Evolutionary conservation across 2,888 invertebrate genomes (phyloP).

Genomic region (Carterocephalus palaemon): DNA sequence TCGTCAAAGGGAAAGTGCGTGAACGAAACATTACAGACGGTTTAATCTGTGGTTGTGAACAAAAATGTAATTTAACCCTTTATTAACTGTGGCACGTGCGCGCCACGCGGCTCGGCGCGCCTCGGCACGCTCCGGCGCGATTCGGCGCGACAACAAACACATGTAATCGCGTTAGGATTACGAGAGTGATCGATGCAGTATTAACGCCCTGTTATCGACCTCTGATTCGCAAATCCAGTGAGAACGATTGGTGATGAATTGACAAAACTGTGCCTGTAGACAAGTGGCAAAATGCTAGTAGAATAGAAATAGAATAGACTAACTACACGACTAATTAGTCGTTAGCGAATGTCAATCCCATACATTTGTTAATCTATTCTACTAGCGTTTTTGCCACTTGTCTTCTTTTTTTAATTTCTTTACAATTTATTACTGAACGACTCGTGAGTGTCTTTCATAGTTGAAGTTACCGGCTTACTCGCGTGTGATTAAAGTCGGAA

Average conservation of each 20-base stretch:
- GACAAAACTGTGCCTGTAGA: too few species aligned
- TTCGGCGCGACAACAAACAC: constrained; percentile 38
- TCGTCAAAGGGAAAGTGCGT: constrained; percentile 18
- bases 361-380: too few species aligned
- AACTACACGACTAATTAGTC: too few species aligned
- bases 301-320: too few species aligned
- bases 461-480: too few species aligned
- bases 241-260: constrained; percentile 22
- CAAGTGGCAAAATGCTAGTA: too few species aligned
- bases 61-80: constrained; percentile 35
- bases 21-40: constrained; percentile 12
- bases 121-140: constrained; percentile 30
- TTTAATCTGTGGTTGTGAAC: constrained; percentile 30
- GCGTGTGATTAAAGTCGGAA: too few species aligned
- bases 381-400: too few species aligned
- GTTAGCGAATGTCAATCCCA: too few species aligned
- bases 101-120: constrained; percentile 29
- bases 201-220: constrained; percentile 40
- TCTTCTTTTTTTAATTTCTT: too few species aligned
- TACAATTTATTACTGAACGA: too few species aligned
- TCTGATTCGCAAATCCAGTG: constrained; percentile 27
- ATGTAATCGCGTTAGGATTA: constrained; percentile 43
- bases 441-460: too few species aligned
- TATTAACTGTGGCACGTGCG: constrained; percentile 34
- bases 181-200: constrained; percentile 42